These are phyloP conservation scores for Coelinius sp. DNA, from an alignment of 2,888 invertebrate species.

Conservation along the genomic window DNA sequence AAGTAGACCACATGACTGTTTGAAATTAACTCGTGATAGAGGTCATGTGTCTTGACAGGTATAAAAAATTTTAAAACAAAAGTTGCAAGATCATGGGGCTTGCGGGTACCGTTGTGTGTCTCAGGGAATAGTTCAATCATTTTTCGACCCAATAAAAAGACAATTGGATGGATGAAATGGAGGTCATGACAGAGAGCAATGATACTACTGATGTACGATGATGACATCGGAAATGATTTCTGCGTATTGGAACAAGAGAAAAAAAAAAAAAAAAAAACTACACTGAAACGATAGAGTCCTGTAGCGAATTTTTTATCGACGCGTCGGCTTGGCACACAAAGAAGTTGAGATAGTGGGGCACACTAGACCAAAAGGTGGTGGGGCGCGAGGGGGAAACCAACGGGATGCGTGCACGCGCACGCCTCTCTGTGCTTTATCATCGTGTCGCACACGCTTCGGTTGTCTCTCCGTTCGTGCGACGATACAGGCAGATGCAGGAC, in stretches of 20 bases:
- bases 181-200: conserved; percentile 20
- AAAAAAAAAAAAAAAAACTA: background rate
- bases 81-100: conserved; percentile 23
- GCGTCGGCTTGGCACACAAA: background rate
- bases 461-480: conserved; percentile 26
- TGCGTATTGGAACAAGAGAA: too few species aligned
- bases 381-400: background rate
- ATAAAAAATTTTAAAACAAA: conserved; percentile 1
- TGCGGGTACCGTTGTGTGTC: background rate
- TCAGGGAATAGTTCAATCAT: background rate
- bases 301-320: conserved; percentile 20
- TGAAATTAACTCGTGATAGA: too few species aligned
- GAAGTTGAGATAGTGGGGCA: conserved; percentile 24
- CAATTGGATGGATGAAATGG: conserved; percentile 12
- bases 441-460: conserved; percentile 26
- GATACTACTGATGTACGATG: conserved; percentile 3
- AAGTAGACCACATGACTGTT: too few species aligned
- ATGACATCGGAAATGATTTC: conserved; percentile 9
- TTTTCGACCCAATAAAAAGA: conserved; percentile 13
- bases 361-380: conserved; percentile 34
- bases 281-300: background rate
- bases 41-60: too few species aligned
- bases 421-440: conserved; percentile 15
- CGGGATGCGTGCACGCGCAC: conserved; percentile 22
- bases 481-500: conserved; percentile 46